These are phyloP conservation scores for Vanessa atalanta DNA, from an alignment of 1,140 invertebrate genomes.

Conservation along the genomic window DNA sequence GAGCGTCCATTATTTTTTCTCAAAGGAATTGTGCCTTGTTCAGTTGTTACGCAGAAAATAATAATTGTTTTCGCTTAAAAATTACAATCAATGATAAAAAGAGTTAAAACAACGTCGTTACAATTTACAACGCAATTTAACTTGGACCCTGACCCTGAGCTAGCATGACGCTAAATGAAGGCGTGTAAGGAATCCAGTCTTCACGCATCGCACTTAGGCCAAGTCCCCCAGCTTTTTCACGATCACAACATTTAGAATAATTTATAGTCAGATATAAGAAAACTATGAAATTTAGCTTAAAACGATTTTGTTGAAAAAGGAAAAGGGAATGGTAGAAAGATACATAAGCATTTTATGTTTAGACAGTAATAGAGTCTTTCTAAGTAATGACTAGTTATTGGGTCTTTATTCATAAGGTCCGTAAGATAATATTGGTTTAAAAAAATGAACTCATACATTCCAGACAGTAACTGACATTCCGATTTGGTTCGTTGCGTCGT, in stretches of 20 bases:
- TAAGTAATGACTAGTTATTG: too few species aligned
- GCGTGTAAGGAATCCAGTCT: slow-evolving; percentile 37
- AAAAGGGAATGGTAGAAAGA: background rate
- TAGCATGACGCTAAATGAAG: slow-evolving; percentile 31
- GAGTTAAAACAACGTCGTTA: slow-evolving; percentile 11
- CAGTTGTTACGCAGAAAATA: background rate
- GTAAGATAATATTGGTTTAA: too few species aligned
- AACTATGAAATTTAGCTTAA: background rate
- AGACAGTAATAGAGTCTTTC: too few species aligned
- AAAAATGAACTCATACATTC: slow-evolving; percentile 14
- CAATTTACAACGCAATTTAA: slow-evolving; percentile 11
- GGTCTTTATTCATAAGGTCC: too few species aligned
- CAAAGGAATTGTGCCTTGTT: too few species aligned
- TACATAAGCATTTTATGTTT: background rate
- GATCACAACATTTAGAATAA: background rate
- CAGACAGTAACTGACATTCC: slow-evolving; percentile 33
- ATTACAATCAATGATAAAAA: background rate
- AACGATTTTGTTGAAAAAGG: background rate
- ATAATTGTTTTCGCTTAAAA: background rate
- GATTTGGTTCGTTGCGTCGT: slow-evolving; percentile 36
- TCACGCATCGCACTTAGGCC: slow-evolving; percentile 21
- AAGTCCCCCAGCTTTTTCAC: background rate
- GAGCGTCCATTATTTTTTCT: too few species aligned
- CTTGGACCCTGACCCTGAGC: slow-evolving; percentile 36
- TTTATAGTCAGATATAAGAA: background rate